Base-by-base conservation (phyloP, 2,888 invertebrate species). In the Litoditis marina region DNA sequence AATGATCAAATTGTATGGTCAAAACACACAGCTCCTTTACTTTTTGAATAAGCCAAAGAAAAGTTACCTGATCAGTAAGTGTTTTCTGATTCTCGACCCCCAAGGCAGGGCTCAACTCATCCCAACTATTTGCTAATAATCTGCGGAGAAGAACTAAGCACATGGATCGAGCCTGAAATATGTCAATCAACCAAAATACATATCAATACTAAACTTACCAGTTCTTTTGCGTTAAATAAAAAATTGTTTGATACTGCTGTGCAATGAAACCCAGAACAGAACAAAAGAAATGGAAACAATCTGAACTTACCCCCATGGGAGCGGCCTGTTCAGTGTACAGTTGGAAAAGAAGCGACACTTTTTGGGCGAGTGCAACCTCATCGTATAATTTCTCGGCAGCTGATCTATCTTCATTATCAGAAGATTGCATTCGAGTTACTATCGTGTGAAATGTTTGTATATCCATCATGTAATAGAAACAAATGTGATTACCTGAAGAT, bases 71-170 rank as follows among this genome's bases (percentile, higher is more conserved):
- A n/a, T 56, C 30, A 19, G 34, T 49, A 25, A 62, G 32, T 16
- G 16, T 22, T 5, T 3, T 25, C n/a, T 49, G 46, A 11, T 62
- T 47, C 19, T 47, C 49, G 22, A 8, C 22, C 7, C 56, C 56
- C 19, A 62, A 7, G 13, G 62, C 62, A 4, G 28, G 19, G 8
- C 27, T 19, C 27, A 62, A n/a, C 34, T 62, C 56, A 6, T 49
- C 51, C 56, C 55, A 62, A 32, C 34, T 49, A 44, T 62, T 62
- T 13, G 62, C n/a, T 25, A 62, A 56, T 6, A 62, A 34, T 62
- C 95, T 88, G 47, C 98, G 90, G 74, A 98, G 86, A 68, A 98
- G 87, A 44, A 98, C 94, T 4, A 94, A 92, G n/a, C 94, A 91
- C 87, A 95, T 90, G 77, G 91, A 90, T 34, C 94, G 88, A 56